Evolutionary conservation across 1,140 invertebrate species (phyloP), one percentile per base, ranked within the genome.

Genomic region (Saxidomus purpurata): DNA sequence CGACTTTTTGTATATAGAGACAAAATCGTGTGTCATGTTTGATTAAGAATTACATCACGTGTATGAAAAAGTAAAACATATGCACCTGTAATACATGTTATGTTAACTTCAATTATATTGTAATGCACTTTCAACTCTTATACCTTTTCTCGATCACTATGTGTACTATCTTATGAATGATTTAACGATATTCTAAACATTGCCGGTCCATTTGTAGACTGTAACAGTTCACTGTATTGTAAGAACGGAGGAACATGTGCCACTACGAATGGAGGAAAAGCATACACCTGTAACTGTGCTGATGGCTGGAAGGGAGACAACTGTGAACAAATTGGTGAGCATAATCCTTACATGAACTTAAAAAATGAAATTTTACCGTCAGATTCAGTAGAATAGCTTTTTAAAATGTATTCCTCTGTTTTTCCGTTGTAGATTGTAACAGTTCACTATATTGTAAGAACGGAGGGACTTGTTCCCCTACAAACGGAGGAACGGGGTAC

Each of bases 321-420:
- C 31, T 79, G 76, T 79, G 76, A 79, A 25, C 2, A 49, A 17
- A 52, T 79, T 52, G 76, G 76, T 79, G 28, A 74, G 69, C 3
- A 8, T 67, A 8, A 67, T 67, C 9, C n/a, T n/a, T 67, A 25
- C 8, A 9, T 34, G 31, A 8, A 67, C 61, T 67, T 8, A 9
- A 67, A 9, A 34, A 11, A 67, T 47, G 43, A 9, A 47, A 17
- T 47, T 47, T 47, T 47, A 47, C 17, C 43, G 43, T 9, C 43
- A 47, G 43, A 47, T 47, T 47, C 17, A n/a, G n/a, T 47, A 47
- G 43, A 8, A 8, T 9, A 47, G 8, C 8, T n/a, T 47, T 47
- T 8, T 17, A 9, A 17, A 47, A 47, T 47, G 43, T 9, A 9
- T 47, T 47, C 43, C 43, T 9, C 17, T 47, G 17, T 17, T 47